A percentile compares a stretch with the other conserved stretches of the same genome.
Evolutionary conservation across 2,113 vertebrate genomes (phyloP).

Genomic region (Serilophus lunatus): DNA sequence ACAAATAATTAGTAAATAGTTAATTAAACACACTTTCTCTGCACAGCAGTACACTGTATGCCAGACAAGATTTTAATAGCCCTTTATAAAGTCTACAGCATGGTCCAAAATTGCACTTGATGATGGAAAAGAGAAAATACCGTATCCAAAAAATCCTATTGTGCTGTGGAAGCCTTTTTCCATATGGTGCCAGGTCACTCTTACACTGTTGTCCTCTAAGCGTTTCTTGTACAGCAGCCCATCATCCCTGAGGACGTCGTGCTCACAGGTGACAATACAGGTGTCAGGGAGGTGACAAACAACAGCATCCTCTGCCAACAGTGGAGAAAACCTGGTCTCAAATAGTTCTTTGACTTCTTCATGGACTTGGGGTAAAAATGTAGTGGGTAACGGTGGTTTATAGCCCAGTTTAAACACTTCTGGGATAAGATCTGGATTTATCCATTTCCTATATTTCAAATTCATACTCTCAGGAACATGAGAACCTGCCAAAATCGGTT

Average conservation of each 20-base stretch:
- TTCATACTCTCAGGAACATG: background rate
- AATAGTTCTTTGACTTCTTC: background rate
- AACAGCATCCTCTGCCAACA: constrained; percentile 25
- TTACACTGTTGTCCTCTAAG: background rate
- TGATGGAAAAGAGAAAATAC: constrained; percentile 34
- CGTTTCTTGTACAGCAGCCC: constrained; percentile 12
- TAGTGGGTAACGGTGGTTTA: background rate
- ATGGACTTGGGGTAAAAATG: background rate
- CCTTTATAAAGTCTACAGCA: background rate
- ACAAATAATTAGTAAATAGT: background rate
- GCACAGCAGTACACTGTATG: background rate
- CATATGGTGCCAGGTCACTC: background rate
- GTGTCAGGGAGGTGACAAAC: background rate
- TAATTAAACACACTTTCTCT: background rate
- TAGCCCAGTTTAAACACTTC: background rate
- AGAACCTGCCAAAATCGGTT: background rate
- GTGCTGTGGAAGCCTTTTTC: background rate
- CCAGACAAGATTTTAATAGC: background rate
- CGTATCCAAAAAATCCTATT: background rate
- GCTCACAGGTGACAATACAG: constrained; percentile 21
- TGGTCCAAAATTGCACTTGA: background rate
- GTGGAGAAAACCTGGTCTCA: background rate
- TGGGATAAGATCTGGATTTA: constrained; percentile 9
- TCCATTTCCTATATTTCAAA: background rate
- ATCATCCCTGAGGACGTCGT: background rate